Evolutionary conservation across 1,140 invertebrate species (phyloP), one percentile per base, ranked within the genome.

Genomic region (Aethina tumida): DNA sequence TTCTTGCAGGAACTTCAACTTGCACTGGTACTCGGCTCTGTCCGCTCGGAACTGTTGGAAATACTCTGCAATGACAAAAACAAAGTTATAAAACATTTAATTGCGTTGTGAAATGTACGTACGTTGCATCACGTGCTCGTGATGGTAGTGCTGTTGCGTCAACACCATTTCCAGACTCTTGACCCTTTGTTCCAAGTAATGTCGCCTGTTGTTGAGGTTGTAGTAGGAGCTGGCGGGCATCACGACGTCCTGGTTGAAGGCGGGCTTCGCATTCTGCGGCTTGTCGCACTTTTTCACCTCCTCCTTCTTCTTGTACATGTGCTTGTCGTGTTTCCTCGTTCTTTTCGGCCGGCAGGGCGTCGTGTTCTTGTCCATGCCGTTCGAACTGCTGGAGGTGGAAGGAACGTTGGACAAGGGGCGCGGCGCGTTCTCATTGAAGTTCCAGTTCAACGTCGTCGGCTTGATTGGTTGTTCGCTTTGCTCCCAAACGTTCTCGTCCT

Each of bases 121-220:
- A 81, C 79, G 71, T 58, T 79, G 72, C 40, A 81, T 60, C 20
- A 77, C 59, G 52, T 69, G 66, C 52, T 81, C 76, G 6, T 70
- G 69, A 37, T 77, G 67, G 12, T 70, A 67, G 40, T 80, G 75
- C 39, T 80, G 76, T 29, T 75, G 69, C 45, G 70, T 73, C 7
- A 81, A 59, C 41, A 68, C 69, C 39, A 65, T 58, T 48, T 78
- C 70, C 24, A 81, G 55, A 51, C 76, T 69, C 27, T 70, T 68
- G 49, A 75, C 74, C 26, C 71, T 69, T 28, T 73, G 63, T 41
- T 81, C 78, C 42, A 73, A 53, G 27, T 63, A 54, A 21, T 68
- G 63, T 18, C 71, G 51, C 43, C 64, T 64, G 8, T 55, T 47
- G 41, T 64, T 68, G 13, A 74, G 50, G 24, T 57, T 58, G 27